Evolutionary conservation across 2,113 vertebrate genomes (phyloP).

Genomic region (Acanthisitta chloris): DNA sequence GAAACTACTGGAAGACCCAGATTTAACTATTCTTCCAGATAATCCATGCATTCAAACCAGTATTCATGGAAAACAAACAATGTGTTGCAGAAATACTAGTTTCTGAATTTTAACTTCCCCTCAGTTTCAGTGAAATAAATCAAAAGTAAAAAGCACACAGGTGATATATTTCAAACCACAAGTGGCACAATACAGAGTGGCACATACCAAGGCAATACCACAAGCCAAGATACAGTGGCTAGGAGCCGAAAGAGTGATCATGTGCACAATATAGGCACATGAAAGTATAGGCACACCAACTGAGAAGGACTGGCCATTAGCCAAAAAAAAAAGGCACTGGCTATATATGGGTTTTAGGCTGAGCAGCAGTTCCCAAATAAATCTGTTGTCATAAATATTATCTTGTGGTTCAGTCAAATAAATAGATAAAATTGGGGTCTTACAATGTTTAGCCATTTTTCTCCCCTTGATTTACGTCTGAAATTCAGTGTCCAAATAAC

Average conservation of each 20-base stretch:
- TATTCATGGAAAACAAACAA: not conserved
- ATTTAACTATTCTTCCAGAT: not conserved
- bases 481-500: not conserved
- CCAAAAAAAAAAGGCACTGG: not conserved
- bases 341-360: not conserved
- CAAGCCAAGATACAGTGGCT: not conserved
- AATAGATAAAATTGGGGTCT: not conserved
- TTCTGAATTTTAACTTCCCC: not conserved
- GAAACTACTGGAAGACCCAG: not conserved
- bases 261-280: not conserved
- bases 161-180: not conserved
- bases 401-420: not conserved
- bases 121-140: not conserved
- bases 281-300: not conserved
- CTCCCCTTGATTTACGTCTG: not conserved
- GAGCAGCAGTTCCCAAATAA: not conserved
- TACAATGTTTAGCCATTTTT: not conserved
- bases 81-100: not conserved
- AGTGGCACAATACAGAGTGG: not conserved
- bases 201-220: not conserved
- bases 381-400: not conserved
- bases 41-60: not conserved
- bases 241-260: not conserved
- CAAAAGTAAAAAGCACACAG: not conserved
- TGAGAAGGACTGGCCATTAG: not conserved